These are phyloP conservation scores for Drosophila tristis DNA, from an alignment of 1,140 invertebrate species.

Conservation along the genomic window DNA sequence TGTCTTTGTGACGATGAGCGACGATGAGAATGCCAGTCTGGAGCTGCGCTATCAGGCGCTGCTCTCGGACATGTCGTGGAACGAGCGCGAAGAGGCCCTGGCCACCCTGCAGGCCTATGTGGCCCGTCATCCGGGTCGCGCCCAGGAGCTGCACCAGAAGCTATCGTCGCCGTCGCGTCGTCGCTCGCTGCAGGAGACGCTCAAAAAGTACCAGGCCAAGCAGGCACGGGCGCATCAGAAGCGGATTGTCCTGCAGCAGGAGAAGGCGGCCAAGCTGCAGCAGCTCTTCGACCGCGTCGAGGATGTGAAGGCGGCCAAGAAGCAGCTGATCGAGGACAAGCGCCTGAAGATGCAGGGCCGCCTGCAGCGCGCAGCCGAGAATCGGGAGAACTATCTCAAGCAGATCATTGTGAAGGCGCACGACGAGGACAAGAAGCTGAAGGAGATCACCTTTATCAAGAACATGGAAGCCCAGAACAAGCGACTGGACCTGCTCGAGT, in stretches of 20 bases:
- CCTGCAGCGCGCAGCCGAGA: conserved; percentile 95
- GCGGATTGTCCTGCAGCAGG: conserved; percentile 91
- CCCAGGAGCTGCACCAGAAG: conserved; percentile 96
- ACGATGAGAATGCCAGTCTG: conserved; percentile 84
- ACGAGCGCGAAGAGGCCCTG: conserved; percentile 90
- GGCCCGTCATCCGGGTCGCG: conserved; percentile 94
- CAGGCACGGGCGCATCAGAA: conserved; percentile 93
- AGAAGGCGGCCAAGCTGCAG: conserved; percentile 93
- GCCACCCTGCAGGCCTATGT: conserved; percentile 91
- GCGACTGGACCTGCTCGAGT: conserved; percentile 93
- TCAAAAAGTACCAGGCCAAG: conserved; percentile 93
- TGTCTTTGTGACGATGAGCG: conserved; percentile 67
- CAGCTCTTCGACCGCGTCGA: conserved; percentile 95
- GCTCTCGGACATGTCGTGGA: conserved; percentile 91
- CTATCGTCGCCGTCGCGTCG: conserved; percentile 95
- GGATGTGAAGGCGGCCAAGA: conserved; percentile 95
- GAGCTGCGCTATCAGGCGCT: conserved; percentile 89
- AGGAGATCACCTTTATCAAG: conserved; percentile 99
- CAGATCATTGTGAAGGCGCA: conserved; percentile 97
- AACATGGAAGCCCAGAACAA: conserved; percentile 98
- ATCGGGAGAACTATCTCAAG: conserved; percentile 90
- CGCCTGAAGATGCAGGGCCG: conserved; percentile 93
- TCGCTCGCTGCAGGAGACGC: conserved; percentile 91
- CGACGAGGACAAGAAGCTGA: conserved; percentile 98
- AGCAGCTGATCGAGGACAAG: conserved; percentile 93